Base-by-base conservation (phyloP, 2,797 vertebrate genomes). In the Phoeniculus purpureus region DNA sequence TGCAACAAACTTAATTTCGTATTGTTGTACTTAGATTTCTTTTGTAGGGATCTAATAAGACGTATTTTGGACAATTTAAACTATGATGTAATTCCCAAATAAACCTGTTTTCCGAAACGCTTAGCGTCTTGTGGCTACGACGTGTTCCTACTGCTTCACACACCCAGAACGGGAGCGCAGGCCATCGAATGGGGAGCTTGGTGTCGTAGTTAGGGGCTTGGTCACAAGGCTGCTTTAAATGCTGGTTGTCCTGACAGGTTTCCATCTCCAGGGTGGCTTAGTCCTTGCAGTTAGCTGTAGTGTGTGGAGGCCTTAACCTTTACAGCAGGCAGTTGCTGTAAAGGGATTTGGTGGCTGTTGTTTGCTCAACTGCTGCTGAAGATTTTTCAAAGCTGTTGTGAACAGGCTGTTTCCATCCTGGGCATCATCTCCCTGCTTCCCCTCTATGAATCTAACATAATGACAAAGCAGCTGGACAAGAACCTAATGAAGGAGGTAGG, bases 11-110 rank as follows among this genome's bases (percentile, higher is more conserved):
- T 96, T 97, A 96, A 97, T 98, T 99, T 99, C 98, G 97, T 99
- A 98, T 97, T 98, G 55, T 85, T 94, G 97, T 98, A 98, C 92
- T 96, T 95, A 92, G 95, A 94, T 98, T 98, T 98, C 94, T 98
- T 99, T 99, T 98, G 97, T 99, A 99, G 98, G 97, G 97, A 97
- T 97, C 94, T 96, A 98, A 96, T 96, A 97, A 98, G 97, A 97
- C 98, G 97, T 98, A 98, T 98, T 99, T 99, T 98, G 98, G 98
- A 98, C 98, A 97, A 97, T 97, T 97, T 96, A 98, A 98, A 97
- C 98, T 89, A 95, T 95, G 87, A 94, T 96, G 96, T 96, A 97
- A 97, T 96, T 96, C 96, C 94, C 91, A 93, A 98, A 98, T 98
- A 98, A 98, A 98, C 91, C 37, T 64, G 37, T 96, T 98, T 98